Percentiles rank a stretch among this genome's conserved stretches.
These are phyloP conservation scores for Procambarus virginalis DNA, from an alignment of 1,140 invertebrate species.

Conservation along the genomic window DNA sequence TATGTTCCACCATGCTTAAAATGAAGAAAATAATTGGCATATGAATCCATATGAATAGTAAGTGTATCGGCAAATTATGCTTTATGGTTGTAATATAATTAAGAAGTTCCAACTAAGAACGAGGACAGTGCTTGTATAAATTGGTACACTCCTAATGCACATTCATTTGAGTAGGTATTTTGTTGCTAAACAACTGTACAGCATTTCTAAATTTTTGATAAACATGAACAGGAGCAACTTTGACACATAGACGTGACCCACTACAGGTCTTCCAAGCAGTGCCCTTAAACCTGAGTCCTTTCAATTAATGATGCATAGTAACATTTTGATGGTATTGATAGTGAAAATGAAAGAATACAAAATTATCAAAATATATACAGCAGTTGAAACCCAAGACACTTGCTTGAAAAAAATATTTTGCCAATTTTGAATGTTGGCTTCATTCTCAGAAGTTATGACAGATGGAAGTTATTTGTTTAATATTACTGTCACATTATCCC, in stretches of 20 bases:
- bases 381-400: not conserved
- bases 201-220: not conserved
- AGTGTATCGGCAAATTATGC: not conserved
- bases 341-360: not conserved
- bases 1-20: too few species aligned
- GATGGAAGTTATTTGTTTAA: not conserved
- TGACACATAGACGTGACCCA: not conserved
- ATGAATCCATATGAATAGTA: too few species aligned
- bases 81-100: not conserved
- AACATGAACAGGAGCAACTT: not conserved
- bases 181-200: not conserved
- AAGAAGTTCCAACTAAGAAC: not conserved
- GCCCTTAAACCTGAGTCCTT: conserved; percentile 1
- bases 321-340: conserved; percentile 1
- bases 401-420: not conserved
- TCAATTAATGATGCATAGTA: not conserved
- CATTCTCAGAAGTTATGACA: not conserved
- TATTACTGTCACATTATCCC: not conserved
- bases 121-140: not conserved
- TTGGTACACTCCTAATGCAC: not conserved
- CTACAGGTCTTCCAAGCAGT: not conserved
- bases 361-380: not conserved
- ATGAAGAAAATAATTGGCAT: too few species aligned
- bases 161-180: not conserved
- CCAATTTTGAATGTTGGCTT: not conserved